phyloP scores from a whole-genome alignment of 2,888 invertebrate genomes.

The Melanargia galathea region DNA sequence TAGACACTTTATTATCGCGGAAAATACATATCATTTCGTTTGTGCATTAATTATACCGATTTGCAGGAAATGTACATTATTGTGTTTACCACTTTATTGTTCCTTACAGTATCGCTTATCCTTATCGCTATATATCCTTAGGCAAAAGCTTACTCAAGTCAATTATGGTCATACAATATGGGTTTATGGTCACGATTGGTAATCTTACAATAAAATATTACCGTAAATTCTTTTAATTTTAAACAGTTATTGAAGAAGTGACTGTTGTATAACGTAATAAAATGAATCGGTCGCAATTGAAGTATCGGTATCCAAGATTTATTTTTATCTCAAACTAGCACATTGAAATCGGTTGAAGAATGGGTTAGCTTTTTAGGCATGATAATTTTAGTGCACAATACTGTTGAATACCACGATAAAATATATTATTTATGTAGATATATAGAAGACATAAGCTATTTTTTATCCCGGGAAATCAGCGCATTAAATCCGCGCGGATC shows the following conservation, averaged over 20 bases:
- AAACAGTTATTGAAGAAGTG: not conserved
- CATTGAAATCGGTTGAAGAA: too few relatives aligned
- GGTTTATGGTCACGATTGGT: not conserved
- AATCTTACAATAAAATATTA: conserved; percentile 7
- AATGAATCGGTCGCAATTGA: too few relatives aligned
- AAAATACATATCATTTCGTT: conserved; percentile 40
- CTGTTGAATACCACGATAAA: too few relatives aligned
- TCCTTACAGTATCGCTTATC: not conserved
- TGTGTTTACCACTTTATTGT: conserved; percentile 20
- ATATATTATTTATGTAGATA: too few relatives aligned
- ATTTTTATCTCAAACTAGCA: too few relatives aligned
- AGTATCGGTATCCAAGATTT: too few relatives aligned
- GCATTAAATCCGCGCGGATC: too few relatives aligned
- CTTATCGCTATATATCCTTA: not conserved
- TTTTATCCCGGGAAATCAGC: too few relatives aligned
- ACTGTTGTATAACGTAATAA: not conserved
- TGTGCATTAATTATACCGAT: conserved; percentile 1
- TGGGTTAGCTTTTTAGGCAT: too few relatives aligned
- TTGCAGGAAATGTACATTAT: conserved; percentile 26
- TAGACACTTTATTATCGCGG: conserved; percentile 46
- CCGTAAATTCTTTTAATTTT: conserved; percentile 1
- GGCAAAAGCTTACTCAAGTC: not conserved
- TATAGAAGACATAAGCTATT: too few relatives aligned
- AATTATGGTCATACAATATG: conserved; percentile 8
- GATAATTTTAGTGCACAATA: too few relatives aligned